phyloP scores from a whole-genome alignment of 2,113 vertebrate species.

The Corythornis madagascariensis region DNA sequence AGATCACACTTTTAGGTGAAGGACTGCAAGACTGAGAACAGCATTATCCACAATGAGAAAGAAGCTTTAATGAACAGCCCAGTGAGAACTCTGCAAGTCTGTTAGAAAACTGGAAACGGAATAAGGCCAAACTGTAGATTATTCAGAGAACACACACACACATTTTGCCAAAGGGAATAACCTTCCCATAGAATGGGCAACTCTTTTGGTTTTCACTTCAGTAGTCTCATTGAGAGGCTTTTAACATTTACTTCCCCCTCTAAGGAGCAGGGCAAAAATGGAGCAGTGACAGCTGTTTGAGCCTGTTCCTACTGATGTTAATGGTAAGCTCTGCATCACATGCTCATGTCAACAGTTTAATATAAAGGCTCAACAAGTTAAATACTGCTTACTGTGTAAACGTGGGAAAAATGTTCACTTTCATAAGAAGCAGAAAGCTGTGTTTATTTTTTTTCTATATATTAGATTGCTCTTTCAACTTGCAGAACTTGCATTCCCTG shows the following conservation, averaged over 20 bases:
- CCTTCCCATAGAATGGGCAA: not conserved
- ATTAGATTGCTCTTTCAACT: not conserved
- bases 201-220: conserved; percentile 5
- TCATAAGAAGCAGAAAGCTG: not conserved
- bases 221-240: not conserved
- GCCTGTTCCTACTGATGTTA: not conserved
- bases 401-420: conserved; percentile 1
- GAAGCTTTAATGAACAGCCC: not conserved
- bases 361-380: not conserved
- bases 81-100: not conserved
- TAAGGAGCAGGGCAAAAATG: not conserved
- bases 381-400: not conserved
- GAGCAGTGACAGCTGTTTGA: not conserved
- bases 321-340: not conserved
- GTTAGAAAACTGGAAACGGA: not conserved
- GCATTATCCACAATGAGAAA: not conserved
- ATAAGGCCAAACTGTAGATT: not conserved
- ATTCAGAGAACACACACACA: not conserved
- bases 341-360: not conserved
- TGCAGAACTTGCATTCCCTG: not conserved
- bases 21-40: not conserved
- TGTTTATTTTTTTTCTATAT: not conserved
- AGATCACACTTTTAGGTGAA: not conserved
- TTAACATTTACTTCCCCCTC: not conserved
- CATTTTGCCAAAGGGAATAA: conserved; percentile 38